Base-by-base conservation (phyloP, 2,888 invertebrate genomes). In the Cephus sareptanus region DNA sequence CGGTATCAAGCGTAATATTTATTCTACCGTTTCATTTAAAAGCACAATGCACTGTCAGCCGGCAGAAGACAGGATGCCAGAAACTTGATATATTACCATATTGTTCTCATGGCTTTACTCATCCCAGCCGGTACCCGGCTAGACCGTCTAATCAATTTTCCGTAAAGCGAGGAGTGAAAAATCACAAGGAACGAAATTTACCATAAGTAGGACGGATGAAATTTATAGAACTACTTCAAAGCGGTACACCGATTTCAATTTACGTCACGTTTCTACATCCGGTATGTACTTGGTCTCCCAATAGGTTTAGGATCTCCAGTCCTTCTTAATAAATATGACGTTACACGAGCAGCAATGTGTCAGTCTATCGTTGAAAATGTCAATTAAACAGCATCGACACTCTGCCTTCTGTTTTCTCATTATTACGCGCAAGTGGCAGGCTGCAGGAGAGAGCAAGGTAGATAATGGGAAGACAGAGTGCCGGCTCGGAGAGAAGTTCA, bases 381-480 rank as follows among this genome's bases (percentile, higher is more conserved):
- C 75, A 30, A 37, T 56, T 75, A 56, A 76, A 69, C 78, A 77
- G 75, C 83, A 81, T 82, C 80, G 83, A 83, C 56, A 56, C 79
- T 81, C 77, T 77, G 80, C 79, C 81, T 83, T 83, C 83, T 83
- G 83, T 85, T 84, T 85, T 83, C 86, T 81, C 82, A 83, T 85
- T 85, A 85, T 85, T 83, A 85, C 82, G 77, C 80, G 82, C 81
- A 80, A 84, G 83, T 83, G 82, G 81, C 80, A 81, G 81, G 75
- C 76, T 31, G 70, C 74, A 76, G 78, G 73, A 73, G 83, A 80
- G 81, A 81, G 82, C 9, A 23, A 80, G 82, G 81, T 79, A 78
- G 82, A 80, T 85, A 85, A 84, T 84, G 82, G 83, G 82, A 82
- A 83, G 84, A 84, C 83, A 82, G 85, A 83, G 83, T 83, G 80